Percentiles rank a stretch among this genome's conserved stretches.
Conservation (phyloP, 2,113 vertebrate genomes). For the Uria lomvia region DNA sequence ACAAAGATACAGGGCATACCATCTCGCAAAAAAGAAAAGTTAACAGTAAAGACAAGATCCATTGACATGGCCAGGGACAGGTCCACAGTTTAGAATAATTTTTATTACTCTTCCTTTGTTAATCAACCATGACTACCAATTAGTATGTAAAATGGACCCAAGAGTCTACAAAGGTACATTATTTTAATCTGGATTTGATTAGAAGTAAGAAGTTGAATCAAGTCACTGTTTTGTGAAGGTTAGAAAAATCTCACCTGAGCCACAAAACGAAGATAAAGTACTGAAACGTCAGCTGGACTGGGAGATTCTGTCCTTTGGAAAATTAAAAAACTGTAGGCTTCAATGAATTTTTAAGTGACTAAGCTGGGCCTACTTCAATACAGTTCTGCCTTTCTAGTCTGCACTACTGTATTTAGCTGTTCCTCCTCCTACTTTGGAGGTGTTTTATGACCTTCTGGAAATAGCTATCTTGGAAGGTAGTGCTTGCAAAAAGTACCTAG, state of each 20-base stretch:
- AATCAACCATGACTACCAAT: neutral
- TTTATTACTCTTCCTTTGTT: neutral
- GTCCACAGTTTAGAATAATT: neutral
- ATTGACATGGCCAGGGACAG: neutral
- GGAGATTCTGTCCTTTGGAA: slow-evolving; percentile 3
- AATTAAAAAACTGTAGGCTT: slow-evolving; percentile 13
- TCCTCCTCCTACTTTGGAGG: neutral
- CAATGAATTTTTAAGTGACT: slow-evolving; percentile 32
- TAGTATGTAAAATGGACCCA: neutral
- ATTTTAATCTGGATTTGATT: neutral
- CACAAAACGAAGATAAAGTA: neutral
- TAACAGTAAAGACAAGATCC: neutral
- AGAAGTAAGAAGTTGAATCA: neutral
- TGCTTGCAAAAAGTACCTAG: neutral
- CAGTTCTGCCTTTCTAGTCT: neutral
- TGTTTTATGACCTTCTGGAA: neutral
- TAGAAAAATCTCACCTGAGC: slow-evolving; percentile 21
- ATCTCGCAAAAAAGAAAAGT: neutral
- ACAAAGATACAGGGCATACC: neutral
- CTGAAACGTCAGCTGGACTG: neutral
- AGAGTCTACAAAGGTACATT: neutral
- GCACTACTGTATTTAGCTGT: neutral
- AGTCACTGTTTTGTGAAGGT: neutral
- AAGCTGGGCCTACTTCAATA: neutral
- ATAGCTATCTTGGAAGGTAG: neutral